phyloP scores from a whole-genome alignment of 2,113 vertebrate species.

The Edolisoma coerulescens region DNA sequence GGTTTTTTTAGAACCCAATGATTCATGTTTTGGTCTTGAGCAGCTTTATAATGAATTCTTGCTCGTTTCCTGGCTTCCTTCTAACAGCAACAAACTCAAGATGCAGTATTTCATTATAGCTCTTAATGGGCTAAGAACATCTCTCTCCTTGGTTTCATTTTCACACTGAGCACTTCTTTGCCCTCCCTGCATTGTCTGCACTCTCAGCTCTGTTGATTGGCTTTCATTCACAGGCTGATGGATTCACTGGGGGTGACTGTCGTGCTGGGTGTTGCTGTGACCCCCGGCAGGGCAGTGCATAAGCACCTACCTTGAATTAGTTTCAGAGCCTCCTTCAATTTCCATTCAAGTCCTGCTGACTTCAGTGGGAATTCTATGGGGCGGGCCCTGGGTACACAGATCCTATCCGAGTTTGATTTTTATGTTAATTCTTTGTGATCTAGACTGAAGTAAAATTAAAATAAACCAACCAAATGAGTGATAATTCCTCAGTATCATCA shows the following conservation, averaged over 20 bases:
- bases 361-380: neutral
- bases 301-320: neutral
- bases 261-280: neutral
- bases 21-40: conserved; percentile 55
- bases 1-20: conserved; percentile 44
- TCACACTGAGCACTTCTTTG: neutral
- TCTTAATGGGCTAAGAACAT: conserved; percentile 6
- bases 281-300: neutral
- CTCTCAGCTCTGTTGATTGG: neutral
- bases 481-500: neutral
- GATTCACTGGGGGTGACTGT: neutral
- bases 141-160: neutral
- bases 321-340: neutral
- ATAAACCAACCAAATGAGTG: neutral
- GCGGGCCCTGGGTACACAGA: neutral
- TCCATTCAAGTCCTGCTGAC: neutral
- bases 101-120: conserved; percentile 45
- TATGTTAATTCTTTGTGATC: neutral
- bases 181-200: neutral
- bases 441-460: neutral
- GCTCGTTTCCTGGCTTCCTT: conserved; percentile 40
- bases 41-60: conserved; percentile 51
- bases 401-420: neutral
- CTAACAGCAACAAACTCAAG: conserved; percentile 29
- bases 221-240: neutral